Conservation (phyloP, 2,888 invertebrate species). For the Venusia cambrica region DNA sequence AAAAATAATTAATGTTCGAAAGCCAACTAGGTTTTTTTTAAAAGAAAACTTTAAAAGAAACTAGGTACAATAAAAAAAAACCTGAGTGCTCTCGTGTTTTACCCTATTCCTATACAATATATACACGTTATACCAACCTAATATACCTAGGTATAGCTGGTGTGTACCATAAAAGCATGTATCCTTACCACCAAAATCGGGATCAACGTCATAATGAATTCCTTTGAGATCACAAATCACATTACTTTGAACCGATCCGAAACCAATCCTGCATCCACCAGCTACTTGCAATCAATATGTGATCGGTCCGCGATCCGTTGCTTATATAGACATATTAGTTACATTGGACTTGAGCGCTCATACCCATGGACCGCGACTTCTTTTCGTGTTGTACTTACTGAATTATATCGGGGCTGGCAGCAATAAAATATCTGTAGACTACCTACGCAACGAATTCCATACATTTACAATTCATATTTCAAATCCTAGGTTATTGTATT, state of each 20-base stretch:
- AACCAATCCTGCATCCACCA: slow-evolving; percentile 25
- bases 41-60: not conserved
- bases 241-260: slow-evolving; percentile 36
- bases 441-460: no score
- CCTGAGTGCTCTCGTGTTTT: no score
- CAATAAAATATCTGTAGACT: slow-evolving; percentile 10
- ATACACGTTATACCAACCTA: no score
- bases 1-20: not conserved
- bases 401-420: slow-evolving; percentile 6
- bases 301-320: slow-evolving; percentile 15
- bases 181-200: slow-evolving; percentile 47
- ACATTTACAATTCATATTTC: no score
- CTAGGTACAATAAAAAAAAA: slow-evolving; percentile 3
- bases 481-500: no score
- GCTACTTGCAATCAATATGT: slow-evolving; percentile 30
- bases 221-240: slow-evolving; percentile 45
- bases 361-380: slow-evolving; percentile 23
- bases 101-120: no score
- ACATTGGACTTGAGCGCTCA: slow-evolving; percentile 21
- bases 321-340: slow-evolving; percentile 34
- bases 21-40: not conserved
- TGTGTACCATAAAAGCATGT: no score
- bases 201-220: slow-evolving; percentile 36
- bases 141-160: no score
- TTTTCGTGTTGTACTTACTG: slow-evolving; percentile 9